Conservation (phyloP, 1,140 invertebrate genomes). For the Cephus cinctus region DNA sequence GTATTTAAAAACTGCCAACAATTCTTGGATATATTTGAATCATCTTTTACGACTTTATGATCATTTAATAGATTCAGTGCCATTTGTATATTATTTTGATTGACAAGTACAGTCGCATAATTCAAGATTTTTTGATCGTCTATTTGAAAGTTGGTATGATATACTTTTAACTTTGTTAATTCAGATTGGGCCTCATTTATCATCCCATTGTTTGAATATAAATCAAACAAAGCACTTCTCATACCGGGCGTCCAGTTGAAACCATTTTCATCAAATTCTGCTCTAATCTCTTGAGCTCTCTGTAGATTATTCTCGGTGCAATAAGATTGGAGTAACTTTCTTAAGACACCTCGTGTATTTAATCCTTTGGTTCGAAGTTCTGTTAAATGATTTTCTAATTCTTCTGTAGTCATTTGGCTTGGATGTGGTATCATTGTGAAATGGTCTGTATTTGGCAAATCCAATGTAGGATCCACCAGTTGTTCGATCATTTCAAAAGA, state of each 20-base stretch:
- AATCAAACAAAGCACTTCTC: constrained; percentile 56
- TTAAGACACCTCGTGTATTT: constrained; percentile 58
- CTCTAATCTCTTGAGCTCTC: constrained; percentile 50
- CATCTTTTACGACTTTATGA: constrained; percentile 39
- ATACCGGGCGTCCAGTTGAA: constrained; percentile 57
- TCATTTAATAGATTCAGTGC: constrained; percentile 51
- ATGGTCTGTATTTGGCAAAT: too few relatives aligned
- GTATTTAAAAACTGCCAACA: constrained; percentile 58
- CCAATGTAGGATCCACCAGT: too few relatives aligned
- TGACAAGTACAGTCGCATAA: constrained; percentile 56
- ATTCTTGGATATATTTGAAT: constrained; percentile 40
- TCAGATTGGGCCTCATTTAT: constrained; percentile 51
- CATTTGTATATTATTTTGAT: constrained; percentile 47
- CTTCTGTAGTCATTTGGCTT: constrained; percentile 56
- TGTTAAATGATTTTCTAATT: constrained; percentile 55
- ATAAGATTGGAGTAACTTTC: constrained; percentile 56
- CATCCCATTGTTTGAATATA: constrained; percentile 53
- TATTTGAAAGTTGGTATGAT: constrained; percentile 51
- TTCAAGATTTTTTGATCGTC: constrained; percentile 61
- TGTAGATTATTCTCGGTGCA: constrained; percentile 51
- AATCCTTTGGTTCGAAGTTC: constrained; percentile 59
- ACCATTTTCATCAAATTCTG: constrained; percentile 50
- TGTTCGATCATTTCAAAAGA: too few relatives aligned
- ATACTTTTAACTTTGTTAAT: constrained; percentile 50
- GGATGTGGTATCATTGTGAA: constrained; percentile 26